Evolutionary conservation across 92 coral and sea anemone species (phyloP), one percentile per base, ranked within the genome.

Genomic region (Porites evermanni): DNA sequence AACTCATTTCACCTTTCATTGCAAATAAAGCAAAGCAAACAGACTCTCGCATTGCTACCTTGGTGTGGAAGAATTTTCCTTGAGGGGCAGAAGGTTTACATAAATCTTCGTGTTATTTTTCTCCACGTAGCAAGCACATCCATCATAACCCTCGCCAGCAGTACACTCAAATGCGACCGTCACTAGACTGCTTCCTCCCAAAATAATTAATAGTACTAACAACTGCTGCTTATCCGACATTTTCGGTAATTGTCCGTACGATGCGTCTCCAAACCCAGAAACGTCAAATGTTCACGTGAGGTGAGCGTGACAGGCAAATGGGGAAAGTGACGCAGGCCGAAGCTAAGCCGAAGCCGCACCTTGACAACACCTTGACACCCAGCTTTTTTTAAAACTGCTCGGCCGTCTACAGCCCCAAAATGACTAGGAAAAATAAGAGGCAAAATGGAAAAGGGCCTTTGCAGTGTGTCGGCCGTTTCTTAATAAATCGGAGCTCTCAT

Each of bases 41-140:
- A 56, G 5, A 56, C 4, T 2, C 61, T 56, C 16, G 12, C 61
- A 56, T 6, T 18, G 64, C 2, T 89, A 94, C 98, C 98, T 89
- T 50, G 95, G 98, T 14, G 56, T 65, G 12, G 78, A 76, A 2
- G 92, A 87, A 70, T 84, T 65, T 10, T 64, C 64, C 75, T 79
- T 82, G 54, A 94, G 78, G 1, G 92, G 91, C 11, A 70, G 77
- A 52, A 94, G 88, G 72, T 94, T 94, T 66, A 87, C 78, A 29
- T 59, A 83, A 58, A 72, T 26, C 10, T 80, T 70, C 14, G 90
- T 89, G 20, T 72, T 79, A 72, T 68, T 86, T 13, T 65, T 80
- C 12, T 59, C 64, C 81, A 77, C 53, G 50, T 68, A 69, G 70
- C 95, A 94, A n/a, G 98, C 85, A 72, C 98, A 94, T 63, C 87